Base-by-base conservation (phyloP, 1,140 invertebrate genomes). In the Leptinotarsa defecta region DNA sequence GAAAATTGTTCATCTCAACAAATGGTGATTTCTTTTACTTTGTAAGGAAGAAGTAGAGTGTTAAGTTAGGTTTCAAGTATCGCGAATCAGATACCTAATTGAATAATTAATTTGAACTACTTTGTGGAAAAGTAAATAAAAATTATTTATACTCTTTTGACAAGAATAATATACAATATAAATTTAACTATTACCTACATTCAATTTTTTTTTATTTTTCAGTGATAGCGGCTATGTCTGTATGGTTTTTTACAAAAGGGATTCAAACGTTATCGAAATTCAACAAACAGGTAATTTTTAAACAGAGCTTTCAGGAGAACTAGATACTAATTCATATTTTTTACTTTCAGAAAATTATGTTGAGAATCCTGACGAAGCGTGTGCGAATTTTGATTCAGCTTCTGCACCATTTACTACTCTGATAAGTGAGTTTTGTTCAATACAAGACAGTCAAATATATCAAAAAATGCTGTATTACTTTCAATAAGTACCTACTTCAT, bases 201-300 rank as follows among this genome's bases (percentile, higher is more conserved):
- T 74, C 65, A 74, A 62, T 22, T 68, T 5, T 71, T 76, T 70
- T 76, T 24, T 77, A n/a, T 74, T 78, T 87, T 88, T 20, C 89
- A 96, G 95, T 83, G 91, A 93, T 84, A 95, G 93, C 75, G 94
- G 94, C 24, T 95, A 93, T 87, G 91, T 94, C 83, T 96, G 95
- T 85, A 92, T 95, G 90, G 89, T 91, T 80, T 94, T 96, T 83
- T 92, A 94, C 86, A 91, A 91, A 74, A 90, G 94, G 74, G 93
- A 93, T 81, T 89, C 90, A 57, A 91, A 92, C 84, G 93, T 96
- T 75, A 92, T 95, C 74, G 94, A 96, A 87, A 88, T 94, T 73
- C 92, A 93, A 86, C 89, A 92, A 76, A 84, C 85, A 49, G 34
- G 34, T 43, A 43, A 11, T 43, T 43, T 5, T 43, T 43, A 43